phyloP scores from a whole-genome alignment of 2,113 vertebrate genomes.

The Leucosticte australis region DNA sequence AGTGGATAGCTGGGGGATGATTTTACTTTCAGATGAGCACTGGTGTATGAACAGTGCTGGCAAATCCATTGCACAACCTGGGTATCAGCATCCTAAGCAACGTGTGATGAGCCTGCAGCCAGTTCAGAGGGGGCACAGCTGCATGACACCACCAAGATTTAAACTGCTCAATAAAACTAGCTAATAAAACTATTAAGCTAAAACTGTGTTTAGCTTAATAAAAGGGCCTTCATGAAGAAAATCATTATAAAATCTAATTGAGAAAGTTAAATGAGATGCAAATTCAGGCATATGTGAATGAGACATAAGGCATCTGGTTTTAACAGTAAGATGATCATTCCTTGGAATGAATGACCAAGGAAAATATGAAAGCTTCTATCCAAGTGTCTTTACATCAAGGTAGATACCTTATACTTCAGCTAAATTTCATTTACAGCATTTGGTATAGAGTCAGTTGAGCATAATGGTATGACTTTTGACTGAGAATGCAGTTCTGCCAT shows the following conservation, averaged over 20 bases:
- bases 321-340: neutral
- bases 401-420: neutral
- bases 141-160: neutral
- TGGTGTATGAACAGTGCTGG: neutral
- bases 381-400: neutral
- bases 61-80: neutral
- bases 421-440: neutral
- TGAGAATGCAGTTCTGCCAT: neutral
- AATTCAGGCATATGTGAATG: neutral
- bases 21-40: neutral
- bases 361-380: neutral
- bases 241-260: neutral
- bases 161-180: neutral
- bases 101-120: fast-evolving
- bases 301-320: neutral
- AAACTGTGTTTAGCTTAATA: neutral
- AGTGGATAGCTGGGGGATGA: neutral
- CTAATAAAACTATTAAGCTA: no score
- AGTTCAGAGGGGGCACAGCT: neutral
- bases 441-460: neutral
- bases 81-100: neutral
- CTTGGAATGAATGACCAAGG: neutral
- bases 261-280: neutral
- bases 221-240: neutral
- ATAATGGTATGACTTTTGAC: neutral